Evolutionary conservation across 2,888 invertebrate species (phyloP).

Genomic region (Trichacis sp.): DNA sequence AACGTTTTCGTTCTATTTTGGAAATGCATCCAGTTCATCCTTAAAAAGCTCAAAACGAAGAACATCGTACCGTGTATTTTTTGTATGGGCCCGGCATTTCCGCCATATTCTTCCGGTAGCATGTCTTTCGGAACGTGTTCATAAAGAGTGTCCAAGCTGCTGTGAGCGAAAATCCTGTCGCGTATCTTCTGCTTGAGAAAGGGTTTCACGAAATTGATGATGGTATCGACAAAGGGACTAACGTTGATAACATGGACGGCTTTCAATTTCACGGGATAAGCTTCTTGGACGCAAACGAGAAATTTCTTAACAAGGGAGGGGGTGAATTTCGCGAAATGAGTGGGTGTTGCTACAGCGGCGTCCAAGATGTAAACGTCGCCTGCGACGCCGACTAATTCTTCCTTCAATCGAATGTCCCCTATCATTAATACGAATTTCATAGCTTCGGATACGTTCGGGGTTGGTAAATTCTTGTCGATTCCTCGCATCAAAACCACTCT

Average conservation of each 20-base stretch:
- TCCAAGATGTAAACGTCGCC: conserved; percentile 87
- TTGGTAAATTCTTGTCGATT: conserved; percentile 77
- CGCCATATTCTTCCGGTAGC: conserved; percentile 86
- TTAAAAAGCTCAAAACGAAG: too few species aligned
- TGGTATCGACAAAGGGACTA: conserved; percentile 85
- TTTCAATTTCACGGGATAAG: conserved; percentile 88
- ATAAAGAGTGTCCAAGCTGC: conserved; percentile 80
- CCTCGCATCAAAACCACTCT: conserved; percentile 83
- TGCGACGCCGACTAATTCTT: conserved; percentile 84
- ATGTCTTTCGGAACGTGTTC: conserved; percentile 84
- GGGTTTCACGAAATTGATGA: conserved; percentile 87
- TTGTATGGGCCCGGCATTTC: conserved; percentile 79
- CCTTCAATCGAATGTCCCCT: conserved; percentile 83
- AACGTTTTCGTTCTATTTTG: too few species aligned
- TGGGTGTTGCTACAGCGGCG: conserved; percentile 82
- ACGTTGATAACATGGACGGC: conserved; percentile 89
- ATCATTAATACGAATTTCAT: conserved; percentile 89
- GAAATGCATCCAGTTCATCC: too few species aligned
- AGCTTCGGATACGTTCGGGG: conserved; percentile 80
- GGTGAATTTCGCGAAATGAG: conserved; percentile 87
- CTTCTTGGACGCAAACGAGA: conserved; percentile 86
- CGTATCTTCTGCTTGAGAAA: conserved; percentile 90
- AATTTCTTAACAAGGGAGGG: conserved; percentile 87
- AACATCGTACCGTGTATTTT: conserved; percentile 82
- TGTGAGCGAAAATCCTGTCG: conserved; percentile 85